Evolutionary conservation across 2,113 vertebrate species (phyloP).

Genomic region (Pluvianellus socialis): DNA sequence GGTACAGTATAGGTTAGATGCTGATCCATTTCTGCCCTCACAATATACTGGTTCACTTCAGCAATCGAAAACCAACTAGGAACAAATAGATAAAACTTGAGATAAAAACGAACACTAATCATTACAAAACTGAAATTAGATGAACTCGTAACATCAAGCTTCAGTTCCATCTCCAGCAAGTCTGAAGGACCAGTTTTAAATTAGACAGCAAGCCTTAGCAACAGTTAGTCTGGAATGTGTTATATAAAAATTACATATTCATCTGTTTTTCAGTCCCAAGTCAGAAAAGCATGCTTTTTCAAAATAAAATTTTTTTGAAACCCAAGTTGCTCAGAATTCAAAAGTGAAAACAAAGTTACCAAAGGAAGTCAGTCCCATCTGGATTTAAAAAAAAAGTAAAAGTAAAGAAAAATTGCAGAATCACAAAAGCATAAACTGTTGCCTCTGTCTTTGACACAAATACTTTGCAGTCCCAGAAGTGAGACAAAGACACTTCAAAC

Average conservation of each 20-base stretch:
- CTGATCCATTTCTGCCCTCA: background rate
- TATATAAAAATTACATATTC: background rate
- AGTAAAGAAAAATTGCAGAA: background rate
- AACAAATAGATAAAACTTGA: background rate
- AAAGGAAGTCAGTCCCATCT: background rate
- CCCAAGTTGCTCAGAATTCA: background rate
- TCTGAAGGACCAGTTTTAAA: background rate
- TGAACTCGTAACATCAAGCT: background rate
- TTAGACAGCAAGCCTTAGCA: background rate
- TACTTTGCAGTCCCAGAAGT: background rate
- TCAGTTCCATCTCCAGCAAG: background rate
- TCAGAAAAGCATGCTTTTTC: background rate
- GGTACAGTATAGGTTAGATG: background rate
- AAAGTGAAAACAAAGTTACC: background rate
- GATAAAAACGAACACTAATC: background rate
- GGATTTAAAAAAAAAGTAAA: background rate
- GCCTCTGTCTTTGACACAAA: background rate
- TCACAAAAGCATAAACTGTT: background rate
- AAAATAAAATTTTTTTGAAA: background rate
- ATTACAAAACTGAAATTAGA: background rate
- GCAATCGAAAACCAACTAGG: background rate
- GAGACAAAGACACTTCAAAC: background rate
- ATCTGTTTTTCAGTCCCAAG: background rate
- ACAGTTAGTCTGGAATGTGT: background rate
- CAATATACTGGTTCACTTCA: background rate